Evolutionary conservation across 2,888 invertebrate genomes (phyloP).

Genomic region (Schizaphis graminum): DNA sequence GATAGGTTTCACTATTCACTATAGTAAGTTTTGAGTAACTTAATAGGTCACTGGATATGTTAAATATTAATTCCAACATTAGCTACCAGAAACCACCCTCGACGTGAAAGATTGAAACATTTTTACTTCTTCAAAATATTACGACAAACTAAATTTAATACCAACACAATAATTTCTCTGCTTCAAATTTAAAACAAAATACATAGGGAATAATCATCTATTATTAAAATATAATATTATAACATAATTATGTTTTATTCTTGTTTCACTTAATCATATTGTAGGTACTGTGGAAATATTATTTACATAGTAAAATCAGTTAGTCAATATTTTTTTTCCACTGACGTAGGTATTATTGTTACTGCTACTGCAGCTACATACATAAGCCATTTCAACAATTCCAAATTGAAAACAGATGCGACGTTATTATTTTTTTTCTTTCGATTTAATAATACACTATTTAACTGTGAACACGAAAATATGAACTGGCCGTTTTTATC

Average conservation of each 20-base stretch:
- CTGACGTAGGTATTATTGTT: not conserved
- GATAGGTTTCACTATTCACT: too few species aligned
- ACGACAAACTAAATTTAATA: not conserved
- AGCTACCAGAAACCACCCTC: not conserved
- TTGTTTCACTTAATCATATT: not conserved
- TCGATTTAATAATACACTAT: not conserved
- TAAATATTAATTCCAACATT: not conserved
- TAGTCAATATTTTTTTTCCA: not conserved
- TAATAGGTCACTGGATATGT: too few species aligned
- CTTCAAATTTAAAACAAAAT: not conserved
- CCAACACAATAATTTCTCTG: not conserved
- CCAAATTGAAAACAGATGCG: conserved; percentile 14
- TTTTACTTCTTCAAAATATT: not conserved
- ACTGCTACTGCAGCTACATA: not conserved
- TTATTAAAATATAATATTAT: not conserved
- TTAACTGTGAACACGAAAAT: not conserved
- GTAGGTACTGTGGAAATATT: not conserved
- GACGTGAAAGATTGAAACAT: not conserved
- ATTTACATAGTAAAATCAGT: not conserved
- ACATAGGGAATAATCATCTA: not conserved
- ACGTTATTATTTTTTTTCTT: not conserved
- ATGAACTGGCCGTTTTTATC: not conserved
- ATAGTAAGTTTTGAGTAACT: too few species aligned
- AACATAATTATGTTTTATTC: not conserved
- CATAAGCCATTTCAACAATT: not conserved